phyloP scores from a whole-genome alignment of 2,797 vertebrate species.

The Parauchenoglanis punctatus region DNA sequence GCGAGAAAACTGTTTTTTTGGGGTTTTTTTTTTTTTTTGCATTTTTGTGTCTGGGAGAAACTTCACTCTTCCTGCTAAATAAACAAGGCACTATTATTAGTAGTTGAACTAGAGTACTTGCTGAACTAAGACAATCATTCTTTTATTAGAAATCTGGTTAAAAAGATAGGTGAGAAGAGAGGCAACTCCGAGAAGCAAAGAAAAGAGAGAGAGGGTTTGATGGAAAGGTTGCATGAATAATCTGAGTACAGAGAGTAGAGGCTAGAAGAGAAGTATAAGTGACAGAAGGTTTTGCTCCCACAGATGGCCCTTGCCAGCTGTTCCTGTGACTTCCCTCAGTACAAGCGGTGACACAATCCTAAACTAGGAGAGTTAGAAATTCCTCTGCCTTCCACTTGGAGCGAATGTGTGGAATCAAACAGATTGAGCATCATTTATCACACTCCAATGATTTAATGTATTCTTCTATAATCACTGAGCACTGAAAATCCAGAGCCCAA shows the following conservation, averaged over 20 bases:
- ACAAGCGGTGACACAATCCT: conserved; percentile 27
- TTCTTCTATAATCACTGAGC: conserved; percentile 9
- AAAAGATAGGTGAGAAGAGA: not conserved
- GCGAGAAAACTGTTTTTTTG: not conserved
- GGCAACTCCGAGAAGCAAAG: not conserved
- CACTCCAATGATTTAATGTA: conserved; percentile 18
- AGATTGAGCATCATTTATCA: conserved; percentile 13
- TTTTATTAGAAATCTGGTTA: not conserved
- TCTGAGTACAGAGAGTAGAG: conserved; percentile 22
- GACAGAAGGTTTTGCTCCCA: conserved; percentile 65
- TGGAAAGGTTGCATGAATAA: conserved; percentile 49
- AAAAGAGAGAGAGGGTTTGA: not conserved
- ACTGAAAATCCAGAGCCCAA: conserved; percentile 57
- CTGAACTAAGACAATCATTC: not conserved
- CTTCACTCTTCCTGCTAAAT: not conserved
- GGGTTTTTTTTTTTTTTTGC: not conserved
- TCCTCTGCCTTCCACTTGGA: conserved; percentile 19
- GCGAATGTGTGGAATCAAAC: conserved; percentile 17
- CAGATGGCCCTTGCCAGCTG: conserved; percentile 49
- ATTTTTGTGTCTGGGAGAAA: not conserved
- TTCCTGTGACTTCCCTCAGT: conserved; percentile 21
- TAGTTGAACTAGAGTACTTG: not conserved
- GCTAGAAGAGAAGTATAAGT: conserved; percentile 44
- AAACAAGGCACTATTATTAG: not conserved
- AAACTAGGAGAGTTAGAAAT: conserved; percentile 10